Conservation (phyloP, 2,113 vertebrate genomes). For the Muscicapa adusta region DNA sequence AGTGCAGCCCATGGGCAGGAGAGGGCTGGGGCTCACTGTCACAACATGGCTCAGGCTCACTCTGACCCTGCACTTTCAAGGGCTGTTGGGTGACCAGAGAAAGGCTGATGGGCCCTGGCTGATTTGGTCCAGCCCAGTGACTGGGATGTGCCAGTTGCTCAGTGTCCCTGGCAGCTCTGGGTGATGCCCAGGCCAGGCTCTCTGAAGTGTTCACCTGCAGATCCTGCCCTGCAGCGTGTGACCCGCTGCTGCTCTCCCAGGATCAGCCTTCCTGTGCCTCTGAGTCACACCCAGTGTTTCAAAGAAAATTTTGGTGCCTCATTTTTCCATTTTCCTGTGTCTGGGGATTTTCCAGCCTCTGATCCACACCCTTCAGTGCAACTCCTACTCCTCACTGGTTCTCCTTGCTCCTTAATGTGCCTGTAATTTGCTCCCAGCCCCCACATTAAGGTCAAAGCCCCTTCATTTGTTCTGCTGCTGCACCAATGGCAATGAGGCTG, state of each 20-base stretch:
- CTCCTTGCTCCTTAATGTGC: not conserved
- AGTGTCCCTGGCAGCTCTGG: not conserved
- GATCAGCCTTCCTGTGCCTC: not conserved
- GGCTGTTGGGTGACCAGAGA: not conserved
- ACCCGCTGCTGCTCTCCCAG: not conserved
- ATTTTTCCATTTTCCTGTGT: not conserved
- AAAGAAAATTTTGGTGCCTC: not conserved
- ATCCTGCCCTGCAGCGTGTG: accelerated
- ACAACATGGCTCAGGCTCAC: not conserved
- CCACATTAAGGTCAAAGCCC: not conserved
- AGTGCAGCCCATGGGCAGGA: not conserved
- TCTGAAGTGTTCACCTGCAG: not conserved
- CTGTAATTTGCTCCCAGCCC: not conserved
- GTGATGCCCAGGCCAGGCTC: not conserved
- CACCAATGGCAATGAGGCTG: not conserved
- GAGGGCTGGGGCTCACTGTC: not conserved
- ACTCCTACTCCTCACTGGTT: not conserved
- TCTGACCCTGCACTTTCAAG: not conserved
- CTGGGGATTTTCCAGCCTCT: slow-evolving; percentile 25
- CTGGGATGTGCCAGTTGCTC: not conserved
- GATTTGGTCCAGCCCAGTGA: not conserved
- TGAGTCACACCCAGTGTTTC: not conserved
- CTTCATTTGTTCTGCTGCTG: not conserved
- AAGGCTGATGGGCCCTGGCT: not conserved
- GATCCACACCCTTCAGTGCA: not conserved